Conservation (phyloP, 2,113 vertebrate species). For the Cariama cristata region DNA sequence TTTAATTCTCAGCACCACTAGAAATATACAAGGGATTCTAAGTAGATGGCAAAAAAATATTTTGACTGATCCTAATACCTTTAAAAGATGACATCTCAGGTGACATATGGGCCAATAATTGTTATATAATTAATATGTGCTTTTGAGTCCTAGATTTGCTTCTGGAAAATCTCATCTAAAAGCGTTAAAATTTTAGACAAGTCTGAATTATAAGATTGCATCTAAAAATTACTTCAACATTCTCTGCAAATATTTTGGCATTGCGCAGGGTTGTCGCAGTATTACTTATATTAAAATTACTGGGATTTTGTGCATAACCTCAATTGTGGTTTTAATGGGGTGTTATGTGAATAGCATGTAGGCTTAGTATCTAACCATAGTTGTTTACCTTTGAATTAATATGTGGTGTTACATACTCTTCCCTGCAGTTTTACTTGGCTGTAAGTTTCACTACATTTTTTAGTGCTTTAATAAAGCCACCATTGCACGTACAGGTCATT, state of each 20-base stretch:
- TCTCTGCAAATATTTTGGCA: slow-evolving; percentile 34
- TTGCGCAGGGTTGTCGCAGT: not conserved
- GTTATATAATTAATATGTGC: not conserved
- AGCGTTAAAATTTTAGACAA: not conserved
- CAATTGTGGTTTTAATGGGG: not conserved
- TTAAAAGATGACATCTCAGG: not conserved
- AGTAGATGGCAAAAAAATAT: not conserved
- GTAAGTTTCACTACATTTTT: not conserved
- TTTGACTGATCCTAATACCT: not conserved
- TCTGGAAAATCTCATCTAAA: not conserved
- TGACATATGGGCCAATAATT: not conserved
- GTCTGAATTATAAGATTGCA: not conserved
- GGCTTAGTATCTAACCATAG: not conserved
- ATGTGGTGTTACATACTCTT: not conserved
- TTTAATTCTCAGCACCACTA: not conserved
- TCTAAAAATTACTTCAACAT: not conserved
- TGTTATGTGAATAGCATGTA: not conserved
- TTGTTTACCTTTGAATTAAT: not conserved
- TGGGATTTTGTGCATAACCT: not conserved
- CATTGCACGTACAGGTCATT: not conserved
- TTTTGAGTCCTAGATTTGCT: not conserved
- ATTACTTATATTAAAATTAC: not conserved
- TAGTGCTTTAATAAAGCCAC: not conserved
- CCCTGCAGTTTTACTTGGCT: not conserved
- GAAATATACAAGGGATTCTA: not conserved